These are phyloP conservation scores for Mayetiola destructor DNA, from an alignment of 2,888 invertebrate species.

Conservation along the genomic window DNA sequence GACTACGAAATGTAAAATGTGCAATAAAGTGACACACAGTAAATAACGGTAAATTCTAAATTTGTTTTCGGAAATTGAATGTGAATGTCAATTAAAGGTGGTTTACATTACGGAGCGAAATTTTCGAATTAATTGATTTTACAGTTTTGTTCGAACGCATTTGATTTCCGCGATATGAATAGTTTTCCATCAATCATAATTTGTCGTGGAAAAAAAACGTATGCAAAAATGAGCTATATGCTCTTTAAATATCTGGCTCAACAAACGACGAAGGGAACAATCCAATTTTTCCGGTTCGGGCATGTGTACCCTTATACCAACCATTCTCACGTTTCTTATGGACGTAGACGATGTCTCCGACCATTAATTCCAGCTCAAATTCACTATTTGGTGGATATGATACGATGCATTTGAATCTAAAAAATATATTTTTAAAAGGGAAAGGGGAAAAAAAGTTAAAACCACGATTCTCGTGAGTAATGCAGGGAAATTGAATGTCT, in stretches of 20 bases:
- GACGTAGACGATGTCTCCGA: conserved; percentile 83
- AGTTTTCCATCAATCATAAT: too few relatives aligned
- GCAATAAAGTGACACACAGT: too few relatives aligned
- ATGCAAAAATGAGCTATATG: not conserved
- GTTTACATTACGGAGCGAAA: too few relatives aligned
- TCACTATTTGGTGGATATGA: conserved; percentile 92
- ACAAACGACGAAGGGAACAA: conserved; percentile 91
- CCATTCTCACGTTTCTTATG: conserved; percentile 87
- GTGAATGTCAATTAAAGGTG: too few relatives aligned
- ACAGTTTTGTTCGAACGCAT: too few relatives aligned
- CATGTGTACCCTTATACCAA: conserved; percentile 87
- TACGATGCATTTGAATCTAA: conserved; percentile 77
- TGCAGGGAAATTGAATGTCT: conserved; percentile 3
- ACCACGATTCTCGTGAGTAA: not conserved
- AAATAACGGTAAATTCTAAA: too few relatives aligned
- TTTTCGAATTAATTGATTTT: too few relatives aligned
- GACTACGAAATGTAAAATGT: too few relatives aligned
- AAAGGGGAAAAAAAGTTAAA: not conserved
- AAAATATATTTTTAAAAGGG: not conserved
- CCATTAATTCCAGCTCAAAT: conserved; percentile 75
- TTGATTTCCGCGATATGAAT: too few relatives aligned
- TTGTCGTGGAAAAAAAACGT: too few relatives aligned
- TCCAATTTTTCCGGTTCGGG: conserved; percentile 82
- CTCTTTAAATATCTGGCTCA: conserved; percentile 40
- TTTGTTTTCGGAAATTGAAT: too few relatives aligned